Conservation (phyloP, 2,888 invertebrate species). For the Chymomyza procnemis region DNA sequence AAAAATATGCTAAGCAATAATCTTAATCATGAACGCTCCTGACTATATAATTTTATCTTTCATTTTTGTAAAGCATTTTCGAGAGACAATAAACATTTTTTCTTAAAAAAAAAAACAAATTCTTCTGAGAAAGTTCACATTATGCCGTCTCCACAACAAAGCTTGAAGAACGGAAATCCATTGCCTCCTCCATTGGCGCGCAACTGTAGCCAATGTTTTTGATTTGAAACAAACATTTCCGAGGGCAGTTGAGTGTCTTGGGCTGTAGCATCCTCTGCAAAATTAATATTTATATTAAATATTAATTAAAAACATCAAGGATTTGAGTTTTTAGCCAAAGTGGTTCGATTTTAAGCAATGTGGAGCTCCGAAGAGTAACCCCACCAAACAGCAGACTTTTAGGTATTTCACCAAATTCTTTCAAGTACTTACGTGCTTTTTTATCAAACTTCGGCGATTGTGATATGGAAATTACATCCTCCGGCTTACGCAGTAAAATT, state of each 20-base stretch:
- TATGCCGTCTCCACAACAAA: constrained; percentile 63
- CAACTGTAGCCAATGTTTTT: constrained; percentile 91
- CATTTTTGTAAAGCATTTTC: constrained; percentile 68
- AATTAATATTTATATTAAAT: too few species aligned
- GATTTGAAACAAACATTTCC: constrained; percentile 95
- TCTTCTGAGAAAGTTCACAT: constrained; percentile 29
- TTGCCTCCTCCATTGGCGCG: constrained; percentile 79
- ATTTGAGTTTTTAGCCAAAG: too few species aligned
- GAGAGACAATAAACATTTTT: constrained; percentile 62
- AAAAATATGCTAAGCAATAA: constrained; percentile 23
- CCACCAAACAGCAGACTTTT: too few species aligned
- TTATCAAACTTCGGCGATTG: constrained; percentile 76
- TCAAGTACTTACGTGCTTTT: constrained; percentile 50
- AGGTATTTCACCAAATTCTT: too few species aligned
- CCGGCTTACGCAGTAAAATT: constrained; percentile 87
- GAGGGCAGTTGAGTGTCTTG: constrained; percentile 86
- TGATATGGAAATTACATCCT: constrained; percentile 89
- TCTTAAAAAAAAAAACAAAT: constrained; percentile 27
- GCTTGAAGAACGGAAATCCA: constrained; percentile 59
- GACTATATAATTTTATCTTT: constrained; percentile 37
- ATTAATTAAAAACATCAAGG: too few species aligned
- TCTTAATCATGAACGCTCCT: constrained; percentile 26
- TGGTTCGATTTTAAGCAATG: too few species aligned
- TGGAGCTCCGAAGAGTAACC: too few species aligned
- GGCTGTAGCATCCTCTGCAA: constrained; percentile 77